Conservation (phyloP, 2,797 vertebrate species). For the Luscinia megarhynchos region DNA sequence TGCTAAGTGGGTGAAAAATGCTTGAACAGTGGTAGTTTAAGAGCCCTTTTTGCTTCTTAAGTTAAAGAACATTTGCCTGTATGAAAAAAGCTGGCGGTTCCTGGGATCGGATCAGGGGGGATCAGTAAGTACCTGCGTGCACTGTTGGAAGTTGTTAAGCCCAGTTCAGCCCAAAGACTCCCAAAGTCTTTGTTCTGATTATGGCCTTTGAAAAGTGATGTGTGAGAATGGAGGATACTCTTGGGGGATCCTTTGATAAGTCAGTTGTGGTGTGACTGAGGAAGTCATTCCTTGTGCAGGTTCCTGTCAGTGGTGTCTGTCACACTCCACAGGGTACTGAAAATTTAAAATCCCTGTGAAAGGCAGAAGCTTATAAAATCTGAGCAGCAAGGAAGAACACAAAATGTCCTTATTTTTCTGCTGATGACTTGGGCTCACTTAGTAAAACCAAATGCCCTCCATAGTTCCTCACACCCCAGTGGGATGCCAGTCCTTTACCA, state of each 20-base stretch:
- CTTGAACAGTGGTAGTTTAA: not conserved
- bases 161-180: not conserved
- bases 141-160: not conserved
- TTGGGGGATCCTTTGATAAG: not conserved
- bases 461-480: accelerated
- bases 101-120: not conserved
- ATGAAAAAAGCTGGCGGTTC: not conserved
- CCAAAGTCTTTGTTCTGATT: not conserved
- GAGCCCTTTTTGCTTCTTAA: not conserved
- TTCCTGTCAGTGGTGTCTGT: not conserved
- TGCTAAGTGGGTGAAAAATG: not conserved
- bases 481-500: not conserved
- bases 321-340: not conserved
- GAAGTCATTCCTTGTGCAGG: not conserved
- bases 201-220: not conserved
- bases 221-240: not conserved
- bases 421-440: not conserved
- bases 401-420: not conserved
- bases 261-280: not conserved
- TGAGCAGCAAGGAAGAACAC: not conserved
- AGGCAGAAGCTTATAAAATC: not conserved
- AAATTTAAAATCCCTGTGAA: not conserved
- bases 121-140: not conserved
- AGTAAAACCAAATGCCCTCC: not conserved
- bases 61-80: not conserved